phyloP scores from a whole-genome alignment of 2,113 vertebrate genomes.

The Hyla sarda region DNA sequence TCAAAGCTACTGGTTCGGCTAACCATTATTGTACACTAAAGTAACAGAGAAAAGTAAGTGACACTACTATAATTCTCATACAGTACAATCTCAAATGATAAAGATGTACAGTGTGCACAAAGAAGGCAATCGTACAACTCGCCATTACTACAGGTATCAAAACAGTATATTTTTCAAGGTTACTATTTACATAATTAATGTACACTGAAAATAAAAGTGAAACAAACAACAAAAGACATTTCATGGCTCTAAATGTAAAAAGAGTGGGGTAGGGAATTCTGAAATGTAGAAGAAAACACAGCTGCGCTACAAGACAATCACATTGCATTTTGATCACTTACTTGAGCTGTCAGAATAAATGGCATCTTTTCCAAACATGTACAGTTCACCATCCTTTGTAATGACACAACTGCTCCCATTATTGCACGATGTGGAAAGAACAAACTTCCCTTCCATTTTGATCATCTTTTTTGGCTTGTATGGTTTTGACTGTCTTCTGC shows the following conservation, averaged over 20 bases:
- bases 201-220: background rate
- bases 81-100: no score
- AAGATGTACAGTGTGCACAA: no score
- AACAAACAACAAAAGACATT: background rate
- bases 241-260: background rate
- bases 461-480: constrained; percentile 99
- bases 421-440: constrained; percentile 93
- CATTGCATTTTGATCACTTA: constrained; percentile 72
- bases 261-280: background rate
- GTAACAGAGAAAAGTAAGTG: no score
- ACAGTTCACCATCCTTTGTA: constrained; percentile 98
- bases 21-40: no score
- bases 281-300: background rate
- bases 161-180: no score
- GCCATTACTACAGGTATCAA: no score
- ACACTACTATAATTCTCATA: no score
- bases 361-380: constrained; percentile 99
- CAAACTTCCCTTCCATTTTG: constrained; percentile 95
- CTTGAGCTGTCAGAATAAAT: constrained; percentile 98
- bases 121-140: no score
- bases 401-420: constrained; percentile 98
- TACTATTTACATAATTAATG: no score
- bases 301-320: background rate
- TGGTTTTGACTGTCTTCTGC: constrained; percentile 94
- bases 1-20: no score